Evolutionary conservation across 1,140 invertebrate species (phyloP).

Genomic region (Hyposmocoma kahamanoa): DNA sequence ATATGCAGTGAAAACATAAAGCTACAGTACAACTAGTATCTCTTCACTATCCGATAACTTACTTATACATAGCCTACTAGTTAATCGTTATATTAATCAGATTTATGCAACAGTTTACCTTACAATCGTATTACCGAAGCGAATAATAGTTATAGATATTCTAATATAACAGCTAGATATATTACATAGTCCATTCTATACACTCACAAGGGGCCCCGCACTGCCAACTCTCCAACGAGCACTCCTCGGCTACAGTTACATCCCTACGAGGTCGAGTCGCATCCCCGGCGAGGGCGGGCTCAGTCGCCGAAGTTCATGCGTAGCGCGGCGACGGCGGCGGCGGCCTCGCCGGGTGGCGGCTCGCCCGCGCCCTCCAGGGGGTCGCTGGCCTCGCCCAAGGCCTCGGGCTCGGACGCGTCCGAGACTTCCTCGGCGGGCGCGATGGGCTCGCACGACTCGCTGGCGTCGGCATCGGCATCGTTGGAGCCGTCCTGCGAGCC

Average conservation of each 20-base stretch:
- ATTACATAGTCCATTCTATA: slow-evolving; percentile 30
- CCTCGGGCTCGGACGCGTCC: slow-evolving; percentile 14
- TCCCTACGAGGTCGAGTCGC: too few species aligned
- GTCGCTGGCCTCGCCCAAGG: slow-evolving; percentile 18
- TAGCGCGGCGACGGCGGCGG: slow-evolving; percentile 10
- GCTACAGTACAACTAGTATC: slow-evolving; percentile 20
- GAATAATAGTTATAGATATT: slow-evolving; percentile 38
- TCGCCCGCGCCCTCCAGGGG: neutral
- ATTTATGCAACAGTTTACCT: slow-evolving; percentile 58
- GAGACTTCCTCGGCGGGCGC: slow-evolving; percentile 1
- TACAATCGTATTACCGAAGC: slow-evolving; percentile 53
- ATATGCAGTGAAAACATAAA: slow-evolving; percentile 10
- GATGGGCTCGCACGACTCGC: neutral
- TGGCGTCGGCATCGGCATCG: slow-evolving; percentile 6
- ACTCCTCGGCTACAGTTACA: too few species aligned
- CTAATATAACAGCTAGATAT: slow-evolving; percentile 43
- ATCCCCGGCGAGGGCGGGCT: neutral
- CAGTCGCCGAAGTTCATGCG: slow-evolving; percentile 1
- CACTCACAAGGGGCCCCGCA: slow-evolving; percentile 1
- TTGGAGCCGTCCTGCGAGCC: slow-evolving; percentile 13
- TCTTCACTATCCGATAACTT: slow-evolving; percentile 34
- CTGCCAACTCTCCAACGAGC: too few species aligned
- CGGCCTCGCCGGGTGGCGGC: slow-evolving; percentile 5
- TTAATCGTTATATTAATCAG: slow-evolving; percentile 59
- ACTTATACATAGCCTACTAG: slow-evolving; percentile 36